These are phyloP conservation scores for Papilio glaucus DNA, from an alignment of 1,140 invertebrate genomes.

Conservation along the genomic window DNA sequence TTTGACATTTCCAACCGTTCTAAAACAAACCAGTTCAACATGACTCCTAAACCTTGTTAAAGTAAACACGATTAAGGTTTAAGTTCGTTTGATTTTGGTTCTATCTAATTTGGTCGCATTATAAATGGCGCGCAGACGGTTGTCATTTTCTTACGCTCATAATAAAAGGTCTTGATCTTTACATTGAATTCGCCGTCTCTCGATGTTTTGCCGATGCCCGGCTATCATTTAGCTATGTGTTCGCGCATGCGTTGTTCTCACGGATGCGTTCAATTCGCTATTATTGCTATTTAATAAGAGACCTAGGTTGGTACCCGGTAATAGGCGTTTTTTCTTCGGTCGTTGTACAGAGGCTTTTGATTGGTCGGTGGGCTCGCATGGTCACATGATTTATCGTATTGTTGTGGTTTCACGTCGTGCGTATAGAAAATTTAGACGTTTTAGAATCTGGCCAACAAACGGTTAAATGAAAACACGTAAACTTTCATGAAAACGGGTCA, in stretches of 20 bases:
- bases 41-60: conserved; percentile 36
- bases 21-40: conserved; percentile 51
- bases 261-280: conserved; percentile 53
- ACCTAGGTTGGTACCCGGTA: conserved; percentile 39
- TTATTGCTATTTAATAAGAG: conserved; percentile 54
- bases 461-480: too few species aligned
- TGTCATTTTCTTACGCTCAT: conserved; percentile 72
- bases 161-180: conserved; percentile 80
- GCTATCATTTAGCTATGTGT: conserved; percentile 55
- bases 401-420: neutral
- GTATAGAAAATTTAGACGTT: conserved; percentile 2
- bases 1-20: conserved; percentile 77
- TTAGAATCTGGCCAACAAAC: conserved; percentile 7
- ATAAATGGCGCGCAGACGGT: conserved; percentile 62
- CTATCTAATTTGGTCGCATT: conserved; percentile 45
- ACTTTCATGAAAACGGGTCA: too few species aligned
- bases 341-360: conserved; percentile 39
- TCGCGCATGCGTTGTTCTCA: conserved; percentile 64
- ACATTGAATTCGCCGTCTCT: conserved; percentile 71
- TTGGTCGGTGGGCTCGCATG: conserved; percentile 17
- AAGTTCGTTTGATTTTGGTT: conserved; percentile 44
- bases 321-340: conserved; percentile 44
- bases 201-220: conserved; percentile 53
- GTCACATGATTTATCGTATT: conserved; percentile 5
- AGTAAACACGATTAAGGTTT: conserved; percentile 45